These are phyloP conservation scores for Xyliphius kryptos DNA, from an alignment of 2,113 vertebrate species.

Conservation along the genomic window DNA sequence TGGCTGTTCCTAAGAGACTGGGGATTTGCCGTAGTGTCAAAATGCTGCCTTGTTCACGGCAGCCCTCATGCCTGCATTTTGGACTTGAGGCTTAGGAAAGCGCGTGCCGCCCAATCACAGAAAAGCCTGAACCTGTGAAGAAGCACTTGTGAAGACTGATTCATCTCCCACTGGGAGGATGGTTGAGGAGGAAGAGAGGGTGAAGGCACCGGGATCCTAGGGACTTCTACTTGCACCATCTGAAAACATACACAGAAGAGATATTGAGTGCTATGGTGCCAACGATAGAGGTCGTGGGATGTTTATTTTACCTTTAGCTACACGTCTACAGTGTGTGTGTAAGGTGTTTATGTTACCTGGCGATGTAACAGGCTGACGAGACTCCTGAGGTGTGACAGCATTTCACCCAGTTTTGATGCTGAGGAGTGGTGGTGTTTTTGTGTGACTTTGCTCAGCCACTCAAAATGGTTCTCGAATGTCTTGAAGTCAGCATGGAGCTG, in stretches of 20 bases:
- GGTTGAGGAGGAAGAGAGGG: slow-evolving; percentile 57
- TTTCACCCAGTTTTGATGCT: slow-evolving; percentile 59
- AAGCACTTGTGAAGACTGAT: slow-evolving; percentile 66
- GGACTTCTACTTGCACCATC: slow-evolving; percentile 62
- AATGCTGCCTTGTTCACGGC: too few species aligned
- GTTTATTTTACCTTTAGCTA: too few species aligned
- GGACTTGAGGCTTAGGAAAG: slow-evolving; percentile 64
- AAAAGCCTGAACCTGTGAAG: slow-evolving; percentile 71
- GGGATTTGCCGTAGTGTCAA: too few species aligned
- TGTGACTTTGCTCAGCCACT: slow-evolving; percentile 65
- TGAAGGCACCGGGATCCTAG: slow-evolving; percentile 41
- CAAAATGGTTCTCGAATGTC: slow-evolving; percentile 68
- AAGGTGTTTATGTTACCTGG: slow-evolving; percentile 67
- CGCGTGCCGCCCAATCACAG: slow-evolving; percentile 68
- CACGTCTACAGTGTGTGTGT: background rate
- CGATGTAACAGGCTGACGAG: slow-evolving; percentile 59
- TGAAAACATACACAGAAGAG: slow-evolving; percentile 27
- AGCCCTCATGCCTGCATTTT: slow-evolving; percentile 53
- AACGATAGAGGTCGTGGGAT: too few species aligned
- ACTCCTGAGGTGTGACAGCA: slow-evolving; percentile 61
- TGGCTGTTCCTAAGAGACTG: too few species aligned
- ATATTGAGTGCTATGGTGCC: background rate
- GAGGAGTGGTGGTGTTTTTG: slow-evolving; percentile 62
- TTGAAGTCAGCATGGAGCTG: slow-evolving; percentile 69
- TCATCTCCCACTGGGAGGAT: slow-evolving; percentile 53